These are phyloP conservation scores for Sebastes melanostomus DNA, from an alignment of 2,797 vertebrate species.

Conservation along the genomic window DNA sequence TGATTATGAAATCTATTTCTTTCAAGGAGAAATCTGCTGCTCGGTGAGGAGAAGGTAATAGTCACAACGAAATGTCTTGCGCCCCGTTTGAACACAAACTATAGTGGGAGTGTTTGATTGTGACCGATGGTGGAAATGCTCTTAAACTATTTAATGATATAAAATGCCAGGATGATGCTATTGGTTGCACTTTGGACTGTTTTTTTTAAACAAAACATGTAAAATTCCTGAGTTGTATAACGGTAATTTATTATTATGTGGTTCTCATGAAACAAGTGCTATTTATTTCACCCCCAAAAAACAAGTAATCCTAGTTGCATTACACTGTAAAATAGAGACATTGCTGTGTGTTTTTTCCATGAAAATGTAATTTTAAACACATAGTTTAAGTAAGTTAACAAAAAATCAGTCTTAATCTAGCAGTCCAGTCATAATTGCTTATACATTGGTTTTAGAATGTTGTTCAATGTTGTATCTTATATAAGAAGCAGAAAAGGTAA, in stretches of 20 bases:
- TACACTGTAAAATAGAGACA: constrained; percentile 64
- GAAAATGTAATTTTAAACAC: constrained; percentile 59
- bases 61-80: constrained; percentile 27
- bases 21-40: constrained; percentile 40
- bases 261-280: constrained; percentile 67
- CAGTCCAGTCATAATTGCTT: constrained; percentile 58
- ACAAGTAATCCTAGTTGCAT: constrained; percentile 53
- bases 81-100: constrained; percentile 54
- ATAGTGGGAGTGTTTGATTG: constrained; percentile 10
- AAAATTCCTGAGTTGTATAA: constrained; percentile 53
- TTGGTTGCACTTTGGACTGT: constrained; percentile 76
- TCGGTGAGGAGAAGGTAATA: not conserved
- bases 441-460: constrained; percentile 58
- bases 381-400: constrained; percentile 56
- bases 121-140: constrained; percentile 47
- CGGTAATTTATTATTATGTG: constrained; percentile 67
- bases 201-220: constrained; percentile 60
- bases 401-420: constrained; percentile 57
- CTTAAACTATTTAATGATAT: constrained; percentile 47
- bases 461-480: constrained; percentile 61
- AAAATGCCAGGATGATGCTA: constrained; percentile 46
- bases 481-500: constrained; percentile 23
- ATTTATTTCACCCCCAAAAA: constrained; percentile 61
- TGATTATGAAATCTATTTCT: constrained; percentile 26
- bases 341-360: constrained; percentile 57